phyloP scores from a whole-genome alignment of 2,113 vertebrate genomes.

The Macquaria australasica region DNA sequence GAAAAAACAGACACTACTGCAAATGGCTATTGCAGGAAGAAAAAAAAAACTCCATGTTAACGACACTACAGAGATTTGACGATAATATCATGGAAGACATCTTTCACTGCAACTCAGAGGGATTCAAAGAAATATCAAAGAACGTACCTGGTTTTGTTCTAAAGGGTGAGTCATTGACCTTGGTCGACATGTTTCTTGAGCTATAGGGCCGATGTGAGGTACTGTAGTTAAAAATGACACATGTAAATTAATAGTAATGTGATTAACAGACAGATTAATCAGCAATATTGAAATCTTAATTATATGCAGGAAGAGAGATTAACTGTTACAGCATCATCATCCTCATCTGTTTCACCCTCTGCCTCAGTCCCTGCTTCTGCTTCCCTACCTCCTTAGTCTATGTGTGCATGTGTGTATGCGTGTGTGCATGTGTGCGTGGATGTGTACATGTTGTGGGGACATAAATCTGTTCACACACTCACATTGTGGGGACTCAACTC shows the following conservation, averaged over 20 bases:
- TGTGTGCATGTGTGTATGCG: too few species aligned
- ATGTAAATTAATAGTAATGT: neutral
- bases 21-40: neutral
- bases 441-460: neutral
- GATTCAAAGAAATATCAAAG: neutral
- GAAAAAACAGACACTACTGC: neutral
- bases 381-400: neutral
- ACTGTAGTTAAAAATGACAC: conserved; percentile 3
- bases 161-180: neutral
- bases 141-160: conserved; percentile 18
- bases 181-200: conserved; percentile 10
- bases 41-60: neutral
- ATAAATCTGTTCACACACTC: neutral
- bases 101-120: neutral
- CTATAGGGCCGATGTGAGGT: neutral
- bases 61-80: neutral
- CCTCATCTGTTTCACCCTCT: neutral
- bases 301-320: neutral
- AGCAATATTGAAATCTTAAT: neutral
- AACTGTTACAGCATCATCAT: neutral
- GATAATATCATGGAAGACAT: neutral
- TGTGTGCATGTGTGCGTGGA: neutral
- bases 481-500: neutral
- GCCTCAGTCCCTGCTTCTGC: neutral
- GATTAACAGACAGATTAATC: neutral